phyloP scores from a whole-genome alignment of 2,113 vertebrate genomes.

The Cichladusa arquata region DNA sequence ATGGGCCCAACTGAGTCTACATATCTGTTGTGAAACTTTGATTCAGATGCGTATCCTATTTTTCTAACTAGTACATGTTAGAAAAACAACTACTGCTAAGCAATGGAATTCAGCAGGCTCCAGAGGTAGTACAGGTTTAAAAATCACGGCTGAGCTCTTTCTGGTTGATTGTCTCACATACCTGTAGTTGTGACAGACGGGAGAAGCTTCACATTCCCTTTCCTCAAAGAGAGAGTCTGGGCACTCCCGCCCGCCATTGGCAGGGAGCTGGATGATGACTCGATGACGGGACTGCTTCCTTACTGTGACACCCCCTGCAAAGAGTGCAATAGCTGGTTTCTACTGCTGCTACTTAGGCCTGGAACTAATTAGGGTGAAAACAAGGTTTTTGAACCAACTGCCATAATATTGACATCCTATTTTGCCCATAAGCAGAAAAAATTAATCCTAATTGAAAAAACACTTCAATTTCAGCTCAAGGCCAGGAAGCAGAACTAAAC shows the following conservation, averaged over 20 bases:
- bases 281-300: conserved; percentile 86
- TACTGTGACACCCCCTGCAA: conserved; percentile 74
- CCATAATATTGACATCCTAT: neutral
- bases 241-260: conserved; percentile 93
- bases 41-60: neutral
- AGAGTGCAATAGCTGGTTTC: neutral
- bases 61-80: neutral
- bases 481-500: neutral
- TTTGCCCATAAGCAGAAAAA: neutral
- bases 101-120: neutral
- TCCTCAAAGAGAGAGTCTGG: conserved; percentile 88
- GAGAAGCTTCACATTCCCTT: conserved; percentile 81
- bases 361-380: neutral
- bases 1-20: neutral
- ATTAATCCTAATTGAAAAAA: neutral
- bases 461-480: neutral
- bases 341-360: neutral
- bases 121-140: neutral
- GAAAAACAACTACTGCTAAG: neutral
- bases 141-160: neutral
- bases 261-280: conserved; percentile 86
- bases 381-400: neutral
- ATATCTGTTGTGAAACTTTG: neutral
- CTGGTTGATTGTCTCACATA: conserved; percentile 44
- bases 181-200: conserved; percentile 88